A percentile compares a stretch with the other conserved stretches of the same genome.
Conservation (phyloP, 2,113 vertebrate species). For the Gobio gobio region DNA sequence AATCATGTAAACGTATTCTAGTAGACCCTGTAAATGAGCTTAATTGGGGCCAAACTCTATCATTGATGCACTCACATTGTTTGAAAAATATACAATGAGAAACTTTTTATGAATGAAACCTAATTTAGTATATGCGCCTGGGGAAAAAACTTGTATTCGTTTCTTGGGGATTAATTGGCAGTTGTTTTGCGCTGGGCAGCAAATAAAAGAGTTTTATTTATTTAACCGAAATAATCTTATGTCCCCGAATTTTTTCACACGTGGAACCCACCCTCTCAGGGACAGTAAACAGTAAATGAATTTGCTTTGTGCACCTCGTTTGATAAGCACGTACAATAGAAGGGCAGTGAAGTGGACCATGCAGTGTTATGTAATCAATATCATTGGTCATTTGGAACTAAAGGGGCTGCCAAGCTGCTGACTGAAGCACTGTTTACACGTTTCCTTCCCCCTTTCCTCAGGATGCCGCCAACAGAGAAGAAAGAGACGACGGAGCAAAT, state of each 20-base stretch:
- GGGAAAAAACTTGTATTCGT: not conserved
- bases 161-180: not conserved
- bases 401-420: conserved; percentile 68
- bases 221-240: not conserved
- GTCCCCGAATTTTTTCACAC: not conserved
- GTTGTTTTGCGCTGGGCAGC: too few relatives aligned
- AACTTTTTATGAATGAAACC: not conserved
- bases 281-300: conserved; percentile 55
- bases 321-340: conserved; percentile 66
- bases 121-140: not conserved
- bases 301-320: conserved; percentile 43
- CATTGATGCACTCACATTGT: too few relatives aligned
- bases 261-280: conserved; percentile 30
- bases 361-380: conserved; percentile 74
- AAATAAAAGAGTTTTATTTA: not conserved
- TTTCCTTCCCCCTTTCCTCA: conserved; percentile 40
- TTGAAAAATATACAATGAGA: not conserved
- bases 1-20: too few relatives aligned
- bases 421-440: conserved; percentile 62
- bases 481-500: conserved; percentile 53
- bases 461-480: conserved; percentile 43
- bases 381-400: conserved; percentile 69
- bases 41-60: too few relatives aligned
- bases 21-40: too few relatives aligned
- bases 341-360: conserved; percentile 63